Percentiles rank a stretch among this genome's conserved stretches.
These are phyloP conservation scores for Puma concolor DNA, from an alignment of 2,113 vertebrate genomes.

Conservation along the genomic window DNA sequence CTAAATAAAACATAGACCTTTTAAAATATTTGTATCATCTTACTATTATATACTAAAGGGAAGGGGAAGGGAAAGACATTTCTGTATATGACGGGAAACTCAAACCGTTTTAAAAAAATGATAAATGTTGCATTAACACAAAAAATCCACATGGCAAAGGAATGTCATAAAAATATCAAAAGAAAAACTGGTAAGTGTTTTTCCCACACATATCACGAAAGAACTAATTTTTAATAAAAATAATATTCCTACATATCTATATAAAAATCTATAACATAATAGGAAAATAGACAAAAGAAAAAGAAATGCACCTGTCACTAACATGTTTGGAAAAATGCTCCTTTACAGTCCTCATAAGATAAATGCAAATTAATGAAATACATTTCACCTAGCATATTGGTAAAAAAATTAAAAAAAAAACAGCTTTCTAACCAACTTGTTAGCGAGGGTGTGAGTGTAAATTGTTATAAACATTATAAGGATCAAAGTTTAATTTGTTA, in stretches of 20 bases:
- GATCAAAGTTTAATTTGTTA: background rate
- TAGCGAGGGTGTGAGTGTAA: background rate
- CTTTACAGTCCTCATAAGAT: background rate
- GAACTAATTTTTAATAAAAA: background rate
- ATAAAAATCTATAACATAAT: background rate
- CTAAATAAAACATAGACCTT: background rate
- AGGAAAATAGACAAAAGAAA: background rate
- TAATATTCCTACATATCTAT: background rate
- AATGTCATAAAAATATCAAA: conserved; percentile 21
- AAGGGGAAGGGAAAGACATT: background rate
- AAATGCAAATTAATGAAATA: background rate
- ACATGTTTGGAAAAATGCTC: background rate
- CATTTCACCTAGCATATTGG: background rate
- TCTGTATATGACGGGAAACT: background rate
- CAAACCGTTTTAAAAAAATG: background rate
- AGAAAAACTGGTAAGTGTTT: background rate
- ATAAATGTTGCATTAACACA: background rate
- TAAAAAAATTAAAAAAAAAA: background rate
- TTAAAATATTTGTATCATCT: background rate
- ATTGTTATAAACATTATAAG: background rate
- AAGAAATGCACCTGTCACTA: background rate
- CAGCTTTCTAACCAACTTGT: background rate
- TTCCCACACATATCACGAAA: background rate
- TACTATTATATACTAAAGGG: background rate
- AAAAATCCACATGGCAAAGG: background rate